phyloP scores from a whole-genome alignment of 2,888 invertebrate genomes.

The Chloromyia formosa region DNA sequence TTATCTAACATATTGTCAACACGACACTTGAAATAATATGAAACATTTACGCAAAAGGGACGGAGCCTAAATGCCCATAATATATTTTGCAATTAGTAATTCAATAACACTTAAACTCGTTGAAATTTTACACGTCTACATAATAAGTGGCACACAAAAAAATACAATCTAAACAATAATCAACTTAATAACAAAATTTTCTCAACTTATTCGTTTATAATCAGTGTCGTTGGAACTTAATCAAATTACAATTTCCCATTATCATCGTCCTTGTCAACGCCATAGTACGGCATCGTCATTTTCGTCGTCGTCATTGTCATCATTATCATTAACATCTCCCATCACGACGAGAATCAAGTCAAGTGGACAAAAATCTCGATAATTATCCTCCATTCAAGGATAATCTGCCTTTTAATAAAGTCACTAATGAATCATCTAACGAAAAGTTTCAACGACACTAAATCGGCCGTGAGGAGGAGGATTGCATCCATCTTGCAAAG shows the following conservation, averaged over 20 bases:
- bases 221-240: conserved; percentile 30
- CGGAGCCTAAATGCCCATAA: background rate
- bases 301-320: background rate
- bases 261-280: conserved; percentile 21
- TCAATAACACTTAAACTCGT: background rate
- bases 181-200: conserved; percentile 26
- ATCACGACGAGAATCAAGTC: conserved; percentile 36
- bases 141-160: background rate
- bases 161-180: background rate
- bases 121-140: background rate
- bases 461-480: no score
- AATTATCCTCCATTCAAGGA: conserved; percentile 42
- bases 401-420: conserved; percentile 41
- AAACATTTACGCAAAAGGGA: no score
- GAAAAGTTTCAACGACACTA: background rate
- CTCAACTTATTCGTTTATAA: conserved; percentile 15
- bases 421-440: conserved; percentile 36
- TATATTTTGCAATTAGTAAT: background rate
- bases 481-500: no score
- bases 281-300: background rate
- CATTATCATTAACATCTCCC: conserved; percentile 31
- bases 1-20: no score
- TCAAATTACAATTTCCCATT: conserved; percentile 31
- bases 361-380: conserved; percentile 44
- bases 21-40: no score